Percentiles rank a stretch among this genome's conserved stretches.
Evolutionary conservation across 2,888 invertebrate species (phyloP).

Genomic region (Chironomus riparius): DNA sequence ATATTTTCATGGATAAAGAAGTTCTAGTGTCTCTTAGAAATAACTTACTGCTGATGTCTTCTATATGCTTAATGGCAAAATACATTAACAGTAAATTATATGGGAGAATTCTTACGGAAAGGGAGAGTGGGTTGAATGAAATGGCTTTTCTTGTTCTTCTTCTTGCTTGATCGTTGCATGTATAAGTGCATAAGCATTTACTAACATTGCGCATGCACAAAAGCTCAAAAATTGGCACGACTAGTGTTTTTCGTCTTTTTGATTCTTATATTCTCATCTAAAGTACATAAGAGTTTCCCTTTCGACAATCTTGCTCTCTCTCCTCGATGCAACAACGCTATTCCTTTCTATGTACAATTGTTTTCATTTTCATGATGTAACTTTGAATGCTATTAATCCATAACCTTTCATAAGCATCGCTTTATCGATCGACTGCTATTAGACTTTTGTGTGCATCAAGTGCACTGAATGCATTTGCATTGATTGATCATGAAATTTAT

Average conservation of each 20-base stretch:
- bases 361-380: conserved; percentile 8
- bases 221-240: neutral
- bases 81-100: too few species aligned
- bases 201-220: conserved; percentile 12
- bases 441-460: neutral
- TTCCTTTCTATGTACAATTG: neutral
- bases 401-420: neutral
- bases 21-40: too few species aligned
- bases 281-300: neutral
- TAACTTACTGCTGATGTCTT: too few species aligned
- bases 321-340: neutral
- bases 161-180: neutral
- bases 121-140: conserved; percentile 10
- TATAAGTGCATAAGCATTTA: neutral
- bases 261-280: neutral
- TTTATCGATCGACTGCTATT: too few species aligned
- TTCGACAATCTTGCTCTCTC: neutral
- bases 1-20: too few species aligned
- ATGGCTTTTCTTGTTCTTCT: neutral
- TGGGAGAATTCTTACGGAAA: neutral
- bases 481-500: neutral
- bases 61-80: too few species aligned
- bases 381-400: neutral
- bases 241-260: neutral
- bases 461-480: neutral